These are phyloP conservation scores for Colistium nudipinnis DNA, from an alignment of 2,113 vertebrate genomes.

Conservation along the genomic window DNA sequence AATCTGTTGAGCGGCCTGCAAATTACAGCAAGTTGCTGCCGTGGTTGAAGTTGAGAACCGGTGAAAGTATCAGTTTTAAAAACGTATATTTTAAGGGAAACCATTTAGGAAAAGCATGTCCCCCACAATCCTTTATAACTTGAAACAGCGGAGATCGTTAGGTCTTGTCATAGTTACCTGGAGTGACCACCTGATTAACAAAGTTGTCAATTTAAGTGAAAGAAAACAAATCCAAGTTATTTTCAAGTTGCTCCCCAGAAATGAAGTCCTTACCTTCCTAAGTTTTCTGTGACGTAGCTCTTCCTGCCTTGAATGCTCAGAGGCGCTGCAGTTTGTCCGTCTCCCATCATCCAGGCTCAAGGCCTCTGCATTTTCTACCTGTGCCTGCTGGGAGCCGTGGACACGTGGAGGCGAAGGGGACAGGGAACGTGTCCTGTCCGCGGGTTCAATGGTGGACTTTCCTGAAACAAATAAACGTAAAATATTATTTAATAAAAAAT, in stretches of 20 bases:
- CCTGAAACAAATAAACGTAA: constrained; percentile 62
- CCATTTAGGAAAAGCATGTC: too few relatives aligned
- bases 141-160: too few relatives aligned
- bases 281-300: constrained; percentile 68
- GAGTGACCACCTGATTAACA: too few relatives aligned
- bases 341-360: constrained; percentile 57
- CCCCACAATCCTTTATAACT: too few relatives aligned
- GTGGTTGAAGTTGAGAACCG: too few relatives aligned
- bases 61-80: too few relatives aligned
- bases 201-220: too few relatives aligned
- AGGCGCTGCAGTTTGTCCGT: constrained; percentile 44
- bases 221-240: too few relatives aligned
- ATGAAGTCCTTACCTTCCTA: constrained; percentile 43
- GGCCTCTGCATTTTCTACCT: constrained; percentile 56
- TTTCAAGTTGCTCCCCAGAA: too few relatives aligned
- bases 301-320: constrained; percentile 57
- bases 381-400: constrained; percentile 32
- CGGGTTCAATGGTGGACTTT: constrained; percentile 27
- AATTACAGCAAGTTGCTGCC: background rate
- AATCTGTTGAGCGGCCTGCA: background rate
- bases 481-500: background rate
- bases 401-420: constrained; percentile 80
- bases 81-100: too few relatives aligned
- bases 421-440: constrained; percentile 77
- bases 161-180: too few relatives aligned